Base-by-base conservation (phyloP, 2,113 vertebrate species). In the Labeo rohita region DNA sequence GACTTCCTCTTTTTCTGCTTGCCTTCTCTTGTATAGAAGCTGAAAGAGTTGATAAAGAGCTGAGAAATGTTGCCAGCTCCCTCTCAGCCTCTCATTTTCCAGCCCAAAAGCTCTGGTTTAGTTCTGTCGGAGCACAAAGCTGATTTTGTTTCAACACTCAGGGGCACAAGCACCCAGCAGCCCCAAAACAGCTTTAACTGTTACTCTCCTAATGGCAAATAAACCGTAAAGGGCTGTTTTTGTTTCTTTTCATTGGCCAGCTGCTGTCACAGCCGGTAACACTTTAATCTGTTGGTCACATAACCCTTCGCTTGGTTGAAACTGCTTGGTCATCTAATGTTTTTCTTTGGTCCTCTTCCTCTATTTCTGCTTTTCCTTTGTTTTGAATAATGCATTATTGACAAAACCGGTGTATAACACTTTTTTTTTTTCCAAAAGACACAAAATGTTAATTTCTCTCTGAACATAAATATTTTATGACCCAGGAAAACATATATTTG, bases 71-170 rank as follows among this genome's bases (percentile, higher is more conserved):
- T 81, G 79, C 59, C 79, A 80, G 61, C 59, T 80, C 39, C 4
- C 59, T 80, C 59, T 80, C 4, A 28, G 43, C 23, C 43, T 45
- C 79, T 66, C 79, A 65, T 63, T 49, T 81, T 81, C 79, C 59
- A 81, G 79, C 7, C 43, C 59, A 81, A 81, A 63, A 65, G 79
- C 59, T 65, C 59, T 49, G 59, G 59, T 34, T 81, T 66, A 81
- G 79, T 81, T 59, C 79, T 49, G n/a, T 45, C 4, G 47, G 43
- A 81, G 13, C 79, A 81, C 79, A 81, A 81, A 81, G 59, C 79
- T 81, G 79, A 81, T 81, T 65, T 81, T 81, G 79, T 81, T 81
- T 47, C n/a, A 47, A n/a, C 59, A 66, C 79, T 81, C 59, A 49
- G 61, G n/a, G 61, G 61, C 56, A 81, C 79, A 81, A 66, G 79